Percentiles rank a stretch among this genome's conserved stretches.
phyloP scores from a whole-genome alignment of 2,797 vertebrate species.

The Scyliorhinus canicula region DNA sequence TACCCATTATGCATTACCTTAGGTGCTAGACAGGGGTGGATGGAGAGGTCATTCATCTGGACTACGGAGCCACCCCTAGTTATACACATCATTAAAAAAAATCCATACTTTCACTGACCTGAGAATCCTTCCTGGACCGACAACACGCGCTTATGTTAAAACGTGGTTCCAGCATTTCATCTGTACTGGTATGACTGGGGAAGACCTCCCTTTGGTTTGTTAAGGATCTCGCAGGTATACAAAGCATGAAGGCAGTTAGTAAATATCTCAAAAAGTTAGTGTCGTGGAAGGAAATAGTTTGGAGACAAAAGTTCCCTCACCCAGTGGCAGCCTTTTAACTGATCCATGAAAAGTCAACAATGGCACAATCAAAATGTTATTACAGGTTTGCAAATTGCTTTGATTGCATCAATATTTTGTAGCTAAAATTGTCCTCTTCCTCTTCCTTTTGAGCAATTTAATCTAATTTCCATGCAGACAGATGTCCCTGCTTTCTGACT shows the following conservation, averaged over 20 bases:
- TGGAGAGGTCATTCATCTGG: not conserved
- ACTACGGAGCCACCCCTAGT: not conserved
- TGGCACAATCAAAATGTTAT: conserved; percentile 34
- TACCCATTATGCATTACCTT: not conserved
- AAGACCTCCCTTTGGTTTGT: not conserved
- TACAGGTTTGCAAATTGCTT: conserved; percentile 55
- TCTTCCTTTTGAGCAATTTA: conserved; percentile 51
- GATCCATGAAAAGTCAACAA: conserved; percentile 32
- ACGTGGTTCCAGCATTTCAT: not conserved
- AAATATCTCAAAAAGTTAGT: not conserved
- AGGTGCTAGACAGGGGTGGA: not conserved
- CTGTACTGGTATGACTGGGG: not conserved
- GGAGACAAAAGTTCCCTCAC: not conserved
- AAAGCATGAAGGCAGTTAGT: not conserved
- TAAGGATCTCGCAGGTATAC: not conserved
- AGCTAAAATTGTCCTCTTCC: conserved; percentile 53
- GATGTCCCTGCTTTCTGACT: conserved; percentile 57
- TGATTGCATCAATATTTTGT: conserved; percentile 71
- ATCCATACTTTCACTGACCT: not conserved
- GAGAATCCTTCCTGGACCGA: not conserved
- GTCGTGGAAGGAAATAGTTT: conserved; percentile 21
- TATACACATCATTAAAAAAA: not conserved
- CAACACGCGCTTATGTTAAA: not conserved
- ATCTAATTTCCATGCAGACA: conserved; percentile 61
- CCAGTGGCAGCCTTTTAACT: conserved; percentile 17